A percentile compares a stretch with the other conserved stretches of the same genome.
Evolutionary conservation across 2,113 vertebrate species (phyloP).

Genomic region (Bos indicus): DNA sequence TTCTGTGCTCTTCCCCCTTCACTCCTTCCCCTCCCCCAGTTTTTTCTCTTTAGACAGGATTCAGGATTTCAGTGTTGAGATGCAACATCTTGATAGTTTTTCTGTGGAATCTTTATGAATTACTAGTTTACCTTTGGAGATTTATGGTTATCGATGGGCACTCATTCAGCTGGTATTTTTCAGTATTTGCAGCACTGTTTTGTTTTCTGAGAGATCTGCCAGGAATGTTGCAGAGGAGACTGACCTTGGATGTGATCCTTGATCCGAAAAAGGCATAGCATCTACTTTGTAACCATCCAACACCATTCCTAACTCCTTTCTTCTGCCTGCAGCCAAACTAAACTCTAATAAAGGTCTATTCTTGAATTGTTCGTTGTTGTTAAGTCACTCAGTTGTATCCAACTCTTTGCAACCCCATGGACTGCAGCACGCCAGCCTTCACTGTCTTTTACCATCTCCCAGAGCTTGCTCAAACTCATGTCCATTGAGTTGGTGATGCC

Average conservation of each 20-base stretch:
- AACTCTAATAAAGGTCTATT: neutral
- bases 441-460: neutral
- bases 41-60: neutral
- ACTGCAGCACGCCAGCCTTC: neutral
- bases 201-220: constrained; percentile 5
- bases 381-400: neutral
- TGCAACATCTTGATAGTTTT: neutral
- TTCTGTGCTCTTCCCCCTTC: neutral
- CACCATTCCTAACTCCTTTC: neutral
- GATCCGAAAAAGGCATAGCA: neutral
- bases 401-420: neutral
- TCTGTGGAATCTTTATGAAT: neutral
- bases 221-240: neutral
- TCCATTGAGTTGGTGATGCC: neutral
- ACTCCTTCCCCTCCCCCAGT: neutral
- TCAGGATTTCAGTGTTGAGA: neutral
- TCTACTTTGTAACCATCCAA: neutral
- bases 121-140: neutral
- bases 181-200: neutral
- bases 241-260: neutral
- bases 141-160: neutral
- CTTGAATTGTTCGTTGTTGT: neutral
- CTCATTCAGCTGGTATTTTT: neutral
- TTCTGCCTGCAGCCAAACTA: neutral
- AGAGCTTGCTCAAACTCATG: neutral